These are phyloP conservation scores for Oscheius sp. DNA, from an alignment of 2,888 invertebrate genomes.

Conservation along the genomic window DNA sequence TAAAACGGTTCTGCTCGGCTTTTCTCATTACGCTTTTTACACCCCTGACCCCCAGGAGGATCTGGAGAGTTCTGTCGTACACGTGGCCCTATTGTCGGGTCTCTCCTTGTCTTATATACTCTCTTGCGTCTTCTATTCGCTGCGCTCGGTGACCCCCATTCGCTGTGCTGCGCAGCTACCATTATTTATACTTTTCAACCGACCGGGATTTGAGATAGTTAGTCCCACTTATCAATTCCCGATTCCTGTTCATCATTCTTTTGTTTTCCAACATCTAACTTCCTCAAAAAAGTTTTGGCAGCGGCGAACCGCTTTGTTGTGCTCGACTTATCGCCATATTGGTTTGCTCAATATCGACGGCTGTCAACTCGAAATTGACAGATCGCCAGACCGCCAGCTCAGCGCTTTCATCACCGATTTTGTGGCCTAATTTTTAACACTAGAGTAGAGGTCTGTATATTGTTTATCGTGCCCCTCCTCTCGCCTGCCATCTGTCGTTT, in stretches of 20 bases:
- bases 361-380: slow-evolving; percentile 29
- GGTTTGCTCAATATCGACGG: slow-evolving; percentile 29
- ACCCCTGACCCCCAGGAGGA: slow-evolving; percentile 29
- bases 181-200: slow-evolving; percentile 31
- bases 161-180: slow-evolving; percentile 23
- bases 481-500: slow-evolving; percentile 6
- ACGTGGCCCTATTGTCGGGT: slow-evolving; percentile 25
- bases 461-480: slow-evolving; percentile 15
- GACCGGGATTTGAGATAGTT: slow-evolving; percentile 28
- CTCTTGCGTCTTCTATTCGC: slow-evolving; percentile 27
- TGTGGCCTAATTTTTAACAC: background rate
- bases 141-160: slow-evolving; percentile 33
- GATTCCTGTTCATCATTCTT: background rate
- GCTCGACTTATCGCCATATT: slow-evolving; percentile 29
- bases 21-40: slow-evolving; percentile 5
- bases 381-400: slow-evolving; percentile 23
- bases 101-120: slow-evolving; percentile 9
- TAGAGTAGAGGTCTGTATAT: slow-evolving; percentile 1
- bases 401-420: background rate
- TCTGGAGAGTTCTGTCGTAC: slow-evolving; percentile 31
- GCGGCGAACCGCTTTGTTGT: background rate
- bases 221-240: slow-evolving; percentile 4
- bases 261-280: background rate
- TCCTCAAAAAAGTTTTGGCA: background rate
- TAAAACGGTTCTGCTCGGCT: background rate